Conservation (phyloP, 1,140 invertebrate genomes). For the Bombus ignitus region DNA sequence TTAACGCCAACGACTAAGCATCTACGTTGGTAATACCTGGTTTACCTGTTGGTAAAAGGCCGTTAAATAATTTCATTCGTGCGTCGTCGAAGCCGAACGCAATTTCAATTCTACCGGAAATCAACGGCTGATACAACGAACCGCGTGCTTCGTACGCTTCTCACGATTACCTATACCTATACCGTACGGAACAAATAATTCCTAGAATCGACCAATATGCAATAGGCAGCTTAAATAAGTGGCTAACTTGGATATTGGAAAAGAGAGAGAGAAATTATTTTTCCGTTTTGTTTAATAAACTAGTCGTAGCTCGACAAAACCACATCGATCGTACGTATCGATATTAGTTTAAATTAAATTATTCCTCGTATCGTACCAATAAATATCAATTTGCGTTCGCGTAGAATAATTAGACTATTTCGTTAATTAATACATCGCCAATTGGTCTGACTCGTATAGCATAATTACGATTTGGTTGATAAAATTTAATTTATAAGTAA, state of each 20-base stretch:
- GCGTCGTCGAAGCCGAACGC: not conserved
- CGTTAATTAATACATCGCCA: not conserved
- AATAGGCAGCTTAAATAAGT: not conserved
- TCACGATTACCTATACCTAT: not conserved
- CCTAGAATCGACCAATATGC: not conserved
- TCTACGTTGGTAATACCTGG: conserved; percentile 34
- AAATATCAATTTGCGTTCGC: not conserved
- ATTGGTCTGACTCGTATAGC: not conserved
- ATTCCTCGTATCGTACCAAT: too few relatives aligned
- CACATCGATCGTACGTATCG: not conserved
- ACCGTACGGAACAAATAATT: not conserved
- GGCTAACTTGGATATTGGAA: too few relatives aligned
- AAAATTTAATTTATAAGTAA: not conserved
- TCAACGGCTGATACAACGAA: not conserved
- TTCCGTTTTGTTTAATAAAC: too few relatives aligned
- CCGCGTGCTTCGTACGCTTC: not conserved
- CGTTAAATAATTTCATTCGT: conserved; percentile 46
- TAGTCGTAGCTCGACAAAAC: too few relatives aligned
- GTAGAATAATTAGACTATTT: not conserved
- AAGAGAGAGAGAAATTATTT: too few relatives aligned
- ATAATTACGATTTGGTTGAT: not conserved
- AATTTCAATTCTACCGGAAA: conserved; percentile 47
- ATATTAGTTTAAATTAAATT: not conserved
- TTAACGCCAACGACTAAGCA: conserved; percentile 33
- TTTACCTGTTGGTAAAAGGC: not conserved